phyloP scores from a whole-genome alignment of 1,140 invertebrate genomes.

The Drosophila novamexicana region DNA sequence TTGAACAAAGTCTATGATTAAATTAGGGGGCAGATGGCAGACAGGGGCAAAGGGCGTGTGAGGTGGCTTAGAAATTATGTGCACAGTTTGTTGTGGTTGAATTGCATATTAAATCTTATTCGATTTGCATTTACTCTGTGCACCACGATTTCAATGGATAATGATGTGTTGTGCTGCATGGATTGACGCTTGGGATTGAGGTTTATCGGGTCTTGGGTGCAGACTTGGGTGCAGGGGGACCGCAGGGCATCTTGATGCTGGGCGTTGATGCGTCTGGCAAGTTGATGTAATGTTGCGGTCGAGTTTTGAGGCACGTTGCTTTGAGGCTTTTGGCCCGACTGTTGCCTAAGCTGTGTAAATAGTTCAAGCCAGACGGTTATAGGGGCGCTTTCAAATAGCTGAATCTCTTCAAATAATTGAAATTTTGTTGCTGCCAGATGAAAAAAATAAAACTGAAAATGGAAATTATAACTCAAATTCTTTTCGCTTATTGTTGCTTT shows the following conservation, averaged over 20 bases:
- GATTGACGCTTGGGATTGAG: conserved; percentile 45
- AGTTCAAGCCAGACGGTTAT: conserved; percentile 25
- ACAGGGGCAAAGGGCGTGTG: not conserved
- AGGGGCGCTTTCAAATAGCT: conserved; percentile 19
- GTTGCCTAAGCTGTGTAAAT: conserved; percentile 49
- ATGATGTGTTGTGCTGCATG: conserved; percentile 44
- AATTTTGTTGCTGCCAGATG: conserved; percentile 48
- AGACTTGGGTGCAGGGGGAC: conserved; percentile 34
- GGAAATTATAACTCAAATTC: conserved; percentile 30
- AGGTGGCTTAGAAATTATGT: conserved; percentile 48
- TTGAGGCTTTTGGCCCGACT: conserved; percentile 68
- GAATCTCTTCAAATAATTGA: conserved; percentile 45
- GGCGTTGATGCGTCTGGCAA: conserved; percentile 52
- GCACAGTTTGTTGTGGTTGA: conserved; percentile 69
- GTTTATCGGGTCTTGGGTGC: conserved; percentile 14
- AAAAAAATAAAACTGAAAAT: conserved; percentile 7
- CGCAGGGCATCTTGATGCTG: conserved; percentile 44
- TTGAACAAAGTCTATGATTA: conserved; percentile 25
- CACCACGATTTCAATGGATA: conserved; percentile 48
- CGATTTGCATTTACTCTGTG: conserved; percentile 67
- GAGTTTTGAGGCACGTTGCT: conserved; percentile 74
- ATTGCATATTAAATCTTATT: conserved; percentile 78
- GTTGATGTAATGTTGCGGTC: conserved; percentile 77
- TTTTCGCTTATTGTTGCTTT: conserved; percentile 27
- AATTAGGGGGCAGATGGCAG: not conserved